Evolutionary conservation across 2,113 vertebrate species (phyloP).

Genomic region (Paralichthys olivaceus): DNA sequence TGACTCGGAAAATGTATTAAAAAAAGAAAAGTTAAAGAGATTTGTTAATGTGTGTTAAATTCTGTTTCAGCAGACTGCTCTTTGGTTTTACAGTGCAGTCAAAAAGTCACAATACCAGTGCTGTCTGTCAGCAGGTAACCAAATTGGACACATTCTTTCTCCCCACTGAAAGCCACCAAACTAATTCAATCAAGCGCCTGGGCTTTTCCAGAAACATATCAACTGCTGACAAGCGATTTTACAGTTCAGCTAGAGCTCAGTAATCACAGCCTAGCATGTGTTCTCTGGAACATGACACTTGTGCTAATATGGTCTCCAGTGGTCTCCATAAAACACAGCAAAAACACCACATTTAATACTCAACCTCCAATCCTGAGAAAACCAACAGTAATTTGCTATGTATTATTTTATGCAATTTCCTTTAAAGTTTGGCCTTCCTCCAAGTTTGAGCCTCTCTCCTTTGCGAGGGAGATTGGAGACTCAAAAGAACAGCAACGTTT

Average conservation of each 20-base stretch:
- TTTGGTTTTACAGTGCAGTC: slow-evolving; percentile 34
- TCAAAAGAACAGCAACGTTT: slow-evolving; percentile 29
- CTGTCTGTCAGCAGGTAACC: slow-evolving; percentile 65
- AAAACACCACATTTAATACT: slow-evolving; percentile 64
- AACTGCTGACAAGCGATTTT: slow-evolving; percentile 81
- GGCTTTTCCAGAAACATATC: slow-evolving; percentile 76
- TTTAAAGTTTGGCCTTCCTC: slow-evolving; percentile 37
- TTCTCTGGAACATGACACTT: slow-evolving; percentile 76
- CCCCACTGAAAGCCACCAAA: slow-evolving; percentile 66
- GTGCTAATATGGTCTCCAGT: slow-evolving; percentile 77
- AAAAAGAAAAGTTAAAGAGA: not conserved
- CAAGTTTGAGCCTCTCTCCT: slow-evolving; percentile 51
- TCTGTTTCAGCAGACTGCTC: not conserved
- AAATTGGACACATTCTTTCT: slow-evolving; percentile 67
- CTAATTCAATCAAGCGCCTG: slow-evolving; percentile 77
- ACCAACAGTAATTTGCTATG: slow-evolving; percentile 61
- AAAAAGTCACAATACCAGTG: slow-evolving; percentile 54
- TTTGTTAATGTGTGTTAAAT: slow-evolving; percentile 15
- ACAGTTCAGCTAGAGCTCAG: slow-evolving; percentile 73
- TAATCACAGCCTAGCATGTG: slow-evolving; percentile 79
- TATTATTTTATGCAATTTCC: slow-evolving; percentile 69
- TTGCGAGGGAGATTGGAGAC: not conserved
- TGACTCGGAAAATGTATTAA: not conserved
- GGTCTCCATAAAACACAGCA: slow-evolving; percentile 66
- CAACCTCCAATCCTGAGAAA: slow-evolving; percentile 52